These are phyloP conservation scores for Holothuria glaberrima DNA, from an alignment of 35 echinoderm and acorn worm species.

Conservation along the genomic window DNA sequence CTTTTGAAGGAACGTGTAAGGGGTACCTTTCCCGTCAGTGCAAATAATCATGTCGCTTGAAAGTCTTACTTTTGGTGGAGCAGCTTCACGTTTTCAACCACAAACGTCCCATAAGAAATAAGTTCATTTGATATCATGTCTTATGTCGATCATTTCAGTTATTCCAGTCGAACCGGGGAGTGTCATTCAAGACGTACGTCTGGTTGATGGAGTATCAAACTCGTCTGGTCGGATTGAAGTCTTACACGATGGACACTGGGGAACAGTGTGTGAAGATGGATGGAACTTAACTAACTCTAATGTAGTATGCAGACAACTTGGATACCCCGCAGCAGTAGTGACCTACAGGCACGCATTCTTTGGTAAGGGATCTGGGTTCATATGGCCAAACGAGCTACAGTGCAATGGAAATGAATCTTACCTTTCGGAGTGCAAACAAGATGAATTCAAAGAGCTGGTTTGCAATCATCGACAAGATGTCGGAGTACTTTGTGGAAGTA, in stretches of 20 bases:
- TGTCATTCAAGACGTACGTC: not conserved
- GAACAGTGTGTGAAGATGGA: conserved; percentile 46
- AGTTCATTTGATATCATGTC: too few relatives aligned
- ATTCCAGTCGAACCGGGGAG: too few relatives aligned
- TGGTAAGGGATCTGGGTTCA: not conserved
- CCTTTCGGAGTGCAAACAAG: not conserved
- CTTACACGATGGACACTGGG: conserved; percentile 52
- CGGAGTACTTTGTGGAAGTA: not conserved
- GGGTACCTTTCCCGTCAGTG: too few relatives aligned
- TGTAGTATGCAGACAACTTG: conserved; percentile 60
- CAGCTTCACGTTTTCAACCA: too few relatives aligned
- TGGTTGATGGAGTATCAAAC: not conserved
- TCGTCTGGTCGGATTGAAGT: conserved; percentile 8
- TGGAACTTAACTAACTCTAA: conserved; percentile 38
- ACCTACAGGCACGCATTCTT: not conserved
- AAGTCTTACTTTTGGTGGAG: too few relatives aligned
- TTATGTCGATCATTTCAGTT: too few relatives aligned
- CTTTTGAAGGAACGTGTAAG: too few relatives aligned
- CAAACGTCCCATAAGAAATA: too few relatives aligned
- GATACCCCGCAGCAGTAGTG: not conserved
- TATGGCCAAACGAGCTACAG: not conserved
- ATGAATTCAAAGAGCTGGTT: not conserved
- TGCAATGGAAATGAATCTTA: not conserved
- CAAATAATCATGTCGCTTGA: too few relatives aligned
- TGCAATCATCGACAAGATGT: not conserved